phyloP scores from a whole-genome alignment of 1,140 invertebrate genomes.

The Listronotus bonariensis region DNA sequence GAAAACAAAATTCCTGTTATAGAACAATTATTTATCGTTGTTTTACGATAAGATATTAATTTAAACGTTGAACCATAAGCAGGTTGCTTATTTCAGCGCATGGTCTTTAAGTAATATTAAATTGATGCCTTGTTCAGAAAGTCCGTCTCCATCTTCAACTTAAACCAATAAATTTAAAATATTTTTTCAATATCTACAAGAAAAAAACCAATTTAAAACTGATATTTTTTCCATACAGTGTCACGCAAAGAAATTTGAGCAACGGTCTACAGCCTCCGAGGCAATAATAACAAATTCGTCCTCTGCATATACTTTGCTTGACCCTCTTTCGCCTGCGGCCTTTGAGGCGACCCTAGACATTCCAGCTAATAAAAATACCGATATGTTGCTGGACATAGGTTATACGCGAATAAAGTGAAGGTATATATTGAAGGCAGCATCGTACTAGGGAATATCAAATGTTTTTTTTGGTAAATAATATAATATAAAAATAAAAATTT shows the following conservation, averaged over 20 bases:
- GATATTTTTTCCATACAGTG: not conserved
- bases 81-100: too few species aligned
- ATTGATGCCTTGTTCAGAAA: too few species aligned
- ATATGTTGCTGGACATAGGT: constrained; percentile 50
- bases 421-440: constrained; percentile 23
- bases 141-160: too few species aligned
- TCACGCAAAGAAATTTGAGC: not conserved
- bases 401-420: constrained; percentile 41
- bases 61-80: too few species aligned
- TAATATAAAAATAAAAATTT: too few species aligned
- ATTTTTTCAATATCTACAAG: not conserved
- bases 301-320: constrained; percentile 46
- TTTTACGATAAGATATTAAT: too few species aligned
- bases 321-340: constrained; percentile 45
- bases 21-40: too few species aligned
- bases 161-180: too few species aligned
- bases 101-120: too few species aligned
- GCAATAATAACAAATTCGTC: constrained; percentile 43
- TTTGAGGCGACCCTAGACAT: constrained; percentile 48
- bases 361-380: constrained; percentile 53
- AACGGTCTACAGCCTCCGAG: constrained; percentile 9
- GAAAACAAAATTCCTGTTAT: too few species aligned
- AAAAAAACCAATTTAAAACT: not conserved
- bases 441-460: too few species aligned
- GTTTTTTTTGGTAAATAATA: too few species aligned